Evolutionary conservation across 2,113 vertebrate species (phyloP).

Genomic region (Podarcis cretensis): DNA sequence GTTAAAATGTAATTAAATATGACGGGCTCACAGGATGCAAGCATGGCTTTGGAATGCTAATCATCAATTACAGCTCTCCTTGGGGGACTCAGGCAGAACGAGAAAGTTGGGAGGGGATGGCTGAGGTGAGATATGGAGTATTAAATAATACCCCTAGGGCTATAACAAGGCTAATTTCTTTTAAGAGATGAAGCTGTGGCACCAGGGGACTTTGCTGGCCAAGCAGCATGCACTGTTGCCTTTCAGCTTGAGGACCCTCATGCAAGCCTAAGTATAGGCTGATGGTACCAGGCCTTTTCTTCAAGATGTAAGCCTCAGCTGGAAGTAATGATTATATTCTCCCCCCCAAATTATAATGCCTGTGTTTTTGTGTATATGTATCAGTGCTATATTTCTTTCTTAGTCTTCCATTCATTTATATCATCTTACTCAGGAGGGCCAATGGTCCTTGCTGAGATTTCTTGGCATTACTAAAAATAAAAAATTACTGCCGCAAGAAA

Average conservation of each 20-base stretch:
- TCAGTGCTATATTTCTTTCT: not conserved
- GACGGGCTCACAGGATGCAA: conserved; percentile 81
- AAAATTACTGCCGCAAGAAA: not conserved
- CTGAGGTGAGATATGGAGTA: conserved; percentile 52
- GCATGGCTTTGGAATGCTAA: conserved; percentile 82
- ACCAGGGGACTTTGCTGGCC: conserved; percentile 29
- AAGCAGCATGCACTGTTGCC: conserved; percentile 32
- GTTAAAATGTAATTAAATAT: conserved; percentile 87
- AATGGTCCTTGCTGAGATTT: not conserved
- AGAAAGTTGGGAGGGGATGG: conserved; percentile 48
- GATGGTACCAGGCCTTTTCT: conserved; percentile 20
- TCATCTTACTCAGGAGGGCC: not conserved
- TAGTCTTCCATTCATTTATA: not conserved
- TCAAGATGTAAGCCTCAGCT: conserved; percentile 44
- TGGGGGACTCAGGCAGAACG: conserved; percentile 63
- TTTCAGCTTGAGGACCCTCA: conserved; percentile 47
- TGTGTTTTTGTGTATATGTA: not conserved
- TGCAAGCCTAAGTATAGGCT: conserved; percentile 24
- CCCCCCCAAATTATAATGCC: not conserved
- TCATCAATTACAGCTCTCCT: conserved; percentile 81
- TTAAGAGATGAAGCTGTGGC: conserved; percentile 38
- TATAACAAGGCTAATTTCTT: conserved; percentile 61
- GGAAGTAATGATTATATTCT: conserved; percentile 36
- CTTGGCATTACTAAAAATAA: not conserved
- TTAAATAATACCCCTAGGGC: conserved; percentile 50